phyloP scores from a whole-genome alignment of 2,888 invertebrate genomes.

The Malachius bipustulatus region DNA sequence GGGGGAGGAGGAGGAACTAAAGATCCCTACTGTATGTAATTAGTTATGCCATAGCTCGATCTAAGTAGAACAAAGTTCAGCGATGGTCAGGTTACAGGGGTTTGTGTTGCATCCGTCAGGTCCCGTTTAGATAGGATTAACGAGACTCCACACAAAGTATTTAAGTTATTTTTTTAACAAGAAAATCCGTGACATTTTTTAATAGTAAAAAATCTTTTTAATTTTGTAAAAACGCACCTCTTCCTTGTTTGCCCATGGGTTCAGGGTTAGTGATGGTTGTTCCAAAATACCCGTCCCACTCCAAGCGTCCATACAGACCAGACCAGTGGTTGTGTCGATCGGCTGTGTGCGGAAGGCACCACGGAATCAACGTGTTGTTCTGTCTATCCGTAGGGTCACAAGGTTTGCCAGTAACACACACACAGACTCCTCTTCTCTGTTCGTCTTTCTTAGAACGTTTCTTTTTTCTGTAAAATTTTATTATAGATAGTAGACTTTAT shows the following conservation, averaged over 20 bases:
- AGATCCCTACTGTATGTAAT: too few relatives aligned
- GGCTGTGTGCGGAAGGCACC: constrained; percentile 80
- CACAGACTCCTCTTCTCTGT: constrained; percentile 64
- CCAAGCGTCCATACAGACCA: constrained; percentile 69
- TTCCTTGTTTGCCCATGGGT: constrained; percentile 84
- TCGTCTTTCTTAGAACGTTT: constrained; percentile 38
- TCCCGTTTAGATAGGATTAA: too few relatives aligned
- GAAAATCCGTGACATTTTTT: too few relatives aligned
- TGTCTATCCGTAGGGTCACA: constrained; percentile 65
- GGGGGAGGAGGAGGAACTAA: too few relatives aligned
- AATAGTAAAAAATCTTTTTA: neutral
- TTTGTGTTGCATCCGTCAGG: too few relatives aligned
- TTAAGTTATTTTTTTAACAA: too few relatives aligned
- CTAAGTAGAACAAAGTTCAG: too few relatives aligned
- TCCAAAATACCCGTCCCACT: constrained; percentile 76
- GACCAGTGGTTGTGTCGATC: constrained; percentile 81
- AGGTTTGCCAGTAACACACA: constrained; percentile 48
- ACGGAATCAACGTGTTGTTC: constrained; percentile 73
- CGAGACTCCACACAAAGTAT: too few relatives aligned
- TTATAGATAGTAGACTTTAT: too few relatives aligned
- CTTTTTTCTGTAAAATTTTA: constrained; percentile 35
- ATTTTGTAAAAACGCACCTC: constrained; percentile 31
- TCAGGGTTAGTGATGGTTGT: constrained; percentile 80
- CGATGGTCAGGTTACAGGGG: too few relatives aligned
- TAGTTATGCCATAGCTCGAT: too few relatives aligned